Base-by-base conservation (phyloP, 1,140 invertebrate species). In the Trichomalopsis sarcophagae region DNA sequence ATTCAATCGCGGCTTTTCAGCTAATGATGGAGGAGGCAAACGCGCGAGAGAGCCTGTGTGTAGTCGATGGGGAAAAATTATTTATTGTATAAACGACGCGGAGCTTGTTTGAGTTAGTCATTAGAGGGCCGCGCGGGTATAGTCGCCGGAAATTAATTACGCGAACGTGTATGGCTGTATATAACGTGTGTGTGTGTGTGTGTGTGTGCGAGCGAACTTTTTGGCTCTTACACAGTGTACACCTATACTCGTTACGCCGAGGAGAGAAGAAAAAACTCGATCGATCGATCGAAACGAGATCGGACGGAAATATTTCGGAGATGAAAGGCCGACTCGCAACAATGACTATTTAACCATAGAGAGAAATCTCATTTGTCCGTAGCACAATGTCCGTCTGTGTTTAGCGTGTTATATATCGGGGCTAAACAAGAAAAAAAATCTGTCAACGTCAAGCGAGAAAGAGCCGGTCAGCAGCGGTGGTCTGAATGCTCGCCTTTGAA, bases 131-230 rank as follows among this genome's bases (percentile, higher is more conserved):
- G 4, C 33, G 13, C 40, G 11, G 4, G 23, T 11, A 40, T 23
- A 27, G 40, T 23, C 21, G 50, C 40, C 80, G 21, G 36, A 82
- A 82, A 82, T 82, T 76, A 82, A 82, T 82, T 76, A 50, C 73
- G 73, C 73, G 36, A 47, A 47, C 33, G 33, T 36, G 5, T 44
- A 44, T 23, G 2, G 40, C 21, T 76, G 9, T 50, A 47, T 47
- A 17, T 27, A 23, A 1, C n/a, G 23, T 21, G 27, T 69, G 27
- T 27, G 27, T 27, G 27, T 69, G 27, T 27, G 27, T 27, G 27
- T 27, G 27, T 27, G 23, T 30, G 1, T 5, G 23, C 1, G 68
- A 71, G 10, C 11, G 10, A 33, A 33, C 68, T 4, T 71, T 71
- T 30, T 71, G 23, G 68, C 40, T 44, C 6, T 44, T 36, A 36